phyloP scores from a whole-genome alignment of 2,113 vertebrate species.

The Turnix velox region DNA sequence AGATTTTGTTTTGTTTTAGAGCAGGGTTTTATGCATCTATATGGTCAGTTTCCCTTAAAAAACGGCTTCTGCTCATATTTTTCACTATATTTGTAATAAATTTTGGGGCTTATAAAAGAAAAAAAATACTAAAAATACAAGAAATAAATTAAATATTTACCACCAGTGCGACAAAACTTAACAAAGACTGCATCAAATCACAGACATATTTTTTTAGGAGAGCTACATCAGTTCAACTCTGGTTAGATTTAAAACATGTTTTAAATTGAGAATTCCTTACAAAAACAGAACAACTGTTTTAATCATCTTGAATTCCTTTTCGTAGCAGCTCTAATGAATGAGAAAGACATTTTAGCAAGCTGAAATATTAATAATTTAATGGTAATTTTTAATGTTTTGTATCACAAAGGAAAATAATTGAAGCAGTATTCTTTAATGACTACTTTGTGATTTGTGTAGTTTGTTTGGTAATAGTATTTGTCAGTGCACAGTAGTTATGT shows the following conservation, averaged over 20 bases:
- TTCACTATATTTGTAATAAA: neutral
- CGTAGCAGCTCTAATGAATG: neutral
- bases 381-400: neutral
- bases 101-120: neutral
- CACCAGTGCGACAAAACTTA: neutral
- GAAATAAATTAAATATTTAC: neutral
- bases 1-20: too few relatives aligned
- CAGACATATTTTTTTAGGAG: neutral
- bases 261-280: slow-evolving; percentile 24
- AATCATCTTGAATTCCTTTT: neutral
- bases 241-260: neutral
- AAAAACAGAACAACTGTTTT: neutral
- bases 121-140: neutral
- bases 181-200: neutral
- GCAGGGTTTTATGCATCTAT: too few relatives aligned
- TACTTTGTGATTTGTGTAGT: neutral
- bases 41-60: neutral
- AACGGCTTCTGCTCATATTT: neutral
- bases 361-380: slow-evolving; percentile 5
- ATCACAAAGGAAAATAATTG: neutral
- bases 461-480: neutral
- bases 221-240: neutral
- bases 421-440: neutral
- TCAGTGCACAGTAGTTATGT: neutral
- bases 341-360: neutral